Conservation (phyloP, 2,888 invertebrate species). For the Falcaria lacertinaria region DNA sequence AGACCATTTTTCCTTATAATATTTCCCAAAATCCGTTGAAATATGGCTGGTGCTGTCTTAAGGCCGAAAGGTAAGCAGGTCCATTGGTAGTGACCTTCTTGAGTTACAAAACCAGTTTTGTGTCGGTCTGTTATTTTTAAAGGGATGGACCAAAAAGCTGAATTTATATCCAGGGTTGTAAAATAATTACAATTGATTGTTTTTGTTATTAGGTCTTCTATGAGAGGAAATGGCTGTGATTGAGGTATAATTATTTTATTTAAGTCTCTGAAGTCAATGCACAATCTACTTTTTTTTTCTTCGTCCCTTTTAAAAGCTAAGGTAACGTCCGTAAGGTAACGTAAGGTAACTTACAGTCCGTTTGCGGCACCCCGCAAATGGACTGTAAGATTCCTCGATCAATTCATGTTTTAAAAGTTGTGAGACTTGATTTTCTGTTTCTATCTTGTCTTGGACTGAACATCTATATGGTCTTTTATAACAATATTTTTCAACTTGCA, state of each 20-base stretch:
- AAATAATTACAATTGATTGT: conserved; percentile 36
- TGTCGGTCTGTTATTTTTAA: conserved; percentile 27
- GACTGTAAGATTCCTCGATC: conserved; percentile 22
- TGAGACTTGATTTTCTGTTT: conserved; percentile 16
- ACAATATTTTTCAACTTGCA: conserved; percentile 1
- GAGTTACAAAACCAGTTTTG: conserved; percentile 30
- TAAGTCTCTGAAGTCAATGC: conserved; percentile 31
- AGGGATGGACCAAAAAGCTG: conserved; percentile 45
- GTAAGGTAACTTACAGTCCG: no score
- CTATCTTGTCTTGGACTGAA: conserved; percentile 13
- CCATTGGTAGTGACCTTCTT: conserved; percentile 21
- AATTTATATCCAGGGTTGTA: conserved; percentile 37
- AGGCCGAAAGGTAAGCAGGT: conserved; percentile 28
- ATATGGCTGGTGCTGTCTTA: conserved; percentile 27
- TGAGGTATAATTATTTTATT: conserved; percentile 34
- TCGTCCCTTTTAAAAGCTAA: conserved; percentile 20
- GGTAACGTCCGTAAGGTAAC: conserved; percentile 19
- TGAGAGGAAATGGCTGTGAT: no score
- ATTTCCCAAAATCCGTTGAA: conserved; percentile 14
- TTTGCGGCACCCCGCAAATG: no score
- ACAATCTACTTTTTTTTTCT: conserved; percentile 25
- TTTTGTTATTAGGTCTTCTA: conserved; percentile 33
- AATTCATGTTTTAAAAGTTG: not conserved
- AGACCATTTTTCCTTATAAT: not conserved
- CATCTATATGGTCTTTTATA: conserved; percentile 12